Base-by-base conservation (phyloP, 2,113 vertebrate genomes). In the Microtus pennsylvanicus region DNA sequence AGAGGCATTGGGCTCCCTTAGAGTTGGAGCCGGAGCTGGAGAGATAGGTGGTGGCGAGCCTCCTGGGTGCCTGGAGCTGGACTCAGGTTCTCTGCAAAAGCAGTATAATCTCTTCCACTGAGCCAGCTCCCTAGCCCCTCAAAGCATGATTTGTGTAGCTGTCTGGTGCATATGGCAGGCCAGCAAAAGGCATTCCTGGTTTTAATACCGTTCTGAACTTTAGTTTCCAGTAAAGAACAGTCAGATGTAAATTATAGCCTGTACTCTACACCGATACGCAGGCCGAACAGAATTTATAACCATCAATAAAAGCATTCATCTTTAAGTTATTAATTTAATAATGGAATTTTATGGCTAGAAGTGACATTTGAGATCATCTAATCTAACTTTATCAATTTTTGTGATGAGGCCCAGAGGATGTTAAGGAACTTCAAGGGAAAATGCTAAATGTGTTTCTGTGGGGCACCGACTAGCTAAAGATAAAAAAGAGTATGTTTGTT, bases 291-390 rank as follows among this genome's bases (percentile, higher is more conserved):
- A 91, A 95, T 97, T 96, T 93, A 98, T 96, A 93, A 85, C 93
- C 77, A 17, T 74, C 90, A 86, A 86, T 94, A 94, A 96, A 96
- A 93, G 82, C 92, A 94, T 96, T 95, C 69, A 33, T 94, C 94
- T 97, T 82, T 80, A 96, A 94, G 77, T 95, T 93, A 94, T 75
- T 94, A 90, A 90, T 93, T 83, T 96, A 92, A 93, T 95, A 93
- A 52, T 94, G 87, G 89, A 85, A 74, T 93, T 97, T 95, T 94
- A 89, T 88, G 88, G 94, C 89, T 88, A 33, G 86, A 82, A 92
- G 86, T 93, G 93, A 91, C 86, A 74, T 96, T 89, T 92, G 76
- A 96, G 96, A 82, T 95, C 77, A 97, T 87, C 72, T 58, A 87
- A 94, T 96, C 92, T 94, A 70, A 92, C 81, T 97, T 92, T 81